Percentiles rank a stretch among this genome's conserved stretches.
Evolutionary conservation across 2,797 vertebrate species (phyloP).

Genomic region (Dendrocincla tyrannina): DNA sequence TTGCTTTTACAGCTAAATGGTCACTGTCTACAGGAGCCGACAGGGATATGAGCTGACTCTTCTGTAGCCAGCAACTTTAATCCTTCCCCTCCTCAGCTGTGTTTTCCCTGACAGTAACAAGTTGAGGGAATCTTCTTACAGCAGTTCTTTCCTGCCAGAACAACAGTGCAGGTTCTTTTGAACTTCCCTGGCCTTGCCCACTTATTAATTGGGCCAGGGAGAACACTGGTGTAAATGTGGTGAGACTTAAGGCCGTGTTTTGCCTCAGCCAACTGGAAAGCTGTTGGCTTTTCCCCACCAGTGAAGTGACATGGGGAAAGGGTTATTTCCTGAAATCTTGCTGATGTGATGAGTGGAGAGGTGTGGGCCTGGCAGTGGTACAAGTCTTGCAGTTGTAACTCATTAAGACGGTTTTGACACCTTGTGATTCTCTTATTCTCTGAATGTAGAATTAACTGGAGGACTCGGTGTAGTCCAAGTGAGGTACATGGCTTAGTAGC

Average conservation of each 20-base stretch:
- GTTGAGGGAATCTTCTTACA: neutral
- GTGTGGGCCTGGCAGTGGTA: neutral
- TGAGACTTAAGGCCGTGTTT: fast-evolving
- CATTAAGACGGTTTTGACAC: neutral
- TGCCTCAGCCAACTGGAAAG: neutral
- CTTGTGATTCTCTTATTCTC: neutral
- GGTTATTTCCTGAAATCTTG: neutral
- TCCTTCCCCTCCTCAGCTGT: neutral
- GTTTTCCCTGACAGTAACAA: neutral
- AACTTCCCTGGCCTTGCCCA: neutral
- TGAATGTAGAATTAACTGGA: neutral
- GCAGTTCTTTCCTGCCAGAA: neutral
- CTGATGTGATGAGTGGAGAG: neutral
- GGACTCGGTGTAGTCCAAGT: neutral
- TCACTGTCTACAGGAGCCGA: neutral
- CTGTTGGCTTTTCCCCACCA: neutral
- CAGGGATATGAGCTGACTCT: neutral
- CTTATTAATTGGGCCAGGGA: neutral
- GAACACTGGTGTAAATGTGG: neutral
- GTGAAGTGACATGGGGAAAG: fast-evolving
- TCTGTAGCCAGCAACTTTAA: neutral
- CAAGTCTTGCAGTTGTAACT: neutral
- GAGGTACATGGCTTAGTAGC: neutral
- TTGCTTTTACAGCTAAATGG: neutral
- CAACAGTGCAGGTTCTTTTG: neutral